A percentile compares a stretch with the other conserved stretches of the same genome.
phyloP scores from a whole-genome alignment of 2,797 vertebrate genomes.

The Cynopterus sphinx region DNA sequence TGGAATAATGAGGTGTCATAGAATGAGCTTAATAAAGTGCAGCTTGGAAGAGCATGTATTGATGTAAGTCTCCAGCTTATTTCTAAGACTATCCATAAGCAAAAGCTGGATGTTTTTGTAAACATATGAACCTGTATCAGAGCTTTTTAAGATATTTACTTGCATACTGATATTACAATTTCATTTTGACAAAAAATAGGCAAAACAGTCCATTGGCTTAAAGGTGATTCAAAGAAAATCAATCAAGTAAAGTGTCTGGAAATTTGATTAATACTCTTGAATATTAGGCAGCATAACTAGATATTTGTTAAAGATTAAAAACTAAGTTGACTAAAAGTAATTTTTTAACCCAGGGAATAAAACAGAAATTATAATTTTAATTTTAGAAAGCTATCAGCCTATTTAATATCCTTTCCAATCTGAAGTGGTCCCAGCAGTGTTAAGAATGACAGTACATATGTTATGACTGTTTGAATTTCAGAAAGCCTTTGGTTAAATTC shows the following conservation, averaged over 20 bases:
- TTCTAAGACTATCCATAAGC: neutral
- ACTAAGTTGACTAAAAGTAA: neutral
- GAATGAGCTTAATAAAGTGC: neutral
- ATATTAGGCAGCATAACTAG: neutral
- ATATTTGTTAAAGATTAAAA: neutral
- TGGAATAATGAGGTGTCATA: neutral
- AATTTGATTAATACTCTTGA: neutral
- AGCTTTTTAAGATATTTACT: neutral
- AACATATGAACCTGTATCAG: neutral
- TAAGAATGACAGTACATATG: constrained; percentile 77
- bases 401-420: constrained; percentile 73
- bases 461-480: constrained; percentile 81
- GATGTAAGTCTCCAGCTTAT: neutral
- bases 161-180: neutral
- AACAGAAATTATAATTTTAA: constrained; percentile 34
- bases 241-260: neutral
- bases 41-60: neutral
- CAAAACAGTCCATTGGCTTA: neutral
- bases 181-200: neutral
- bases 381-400: constrained; percentile 44
- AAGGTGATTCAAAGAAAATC: neutral
- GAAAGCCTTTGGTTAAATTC: constrained; percentile 79
- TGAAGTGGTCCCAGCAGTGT: constrained; percentile 57
- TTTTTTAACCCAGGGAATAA: constrained; percentile 18
- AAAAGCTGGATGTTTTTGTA: neutral